These are phyloP conservation scores for Pyrrhosoma nymphula DNA, from an alignment of 2,888 invertebrate genomes.

Conservation along the genomic window DNA sequence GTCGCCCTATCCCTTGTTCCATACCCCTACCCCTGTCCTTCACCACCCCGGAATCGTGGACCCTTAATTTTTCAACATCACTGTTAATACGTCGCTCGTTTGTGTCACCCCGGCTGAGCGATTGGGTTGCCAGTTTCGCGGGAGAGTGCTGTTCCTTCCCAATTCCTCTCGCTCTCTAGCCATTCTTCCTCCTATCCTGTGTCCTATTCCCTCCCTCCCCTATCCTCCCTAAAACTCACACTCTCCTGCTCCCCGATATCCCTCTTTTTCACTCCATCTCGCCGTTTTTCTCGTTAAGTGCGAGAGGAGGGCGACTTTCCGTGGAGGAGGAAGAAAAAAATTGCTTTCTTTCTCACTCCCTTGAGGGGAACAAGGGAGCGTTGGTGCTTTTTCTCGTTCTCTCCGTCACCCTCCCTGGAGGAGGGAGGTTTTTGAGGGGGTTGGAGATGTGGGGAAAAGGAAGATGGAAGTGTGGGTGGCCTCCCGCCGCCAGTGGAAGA, in stretches of 20 bases:
- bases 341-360: conserved; percentile 20
- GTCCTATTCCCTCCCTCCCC: too few species aligned
- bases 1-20: neutral
- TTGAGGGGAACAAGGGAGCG: neutral
- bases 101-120: conserved; percentile 54
- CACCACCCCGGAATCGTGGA: neutral
- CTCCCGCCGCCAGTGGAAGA: neutral
- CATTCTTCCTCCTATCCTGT: too few species aligned
- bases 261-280: conserved; percentile 17
- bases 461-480: neutral
- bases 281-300: conserved; percentile 65
- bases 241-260: neutral
- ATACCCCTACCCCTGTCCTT: neutral
- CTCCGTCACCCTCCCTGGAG: neutral
- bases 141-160: neutral
- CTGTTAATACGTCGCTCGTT: conserved; percentile 62
- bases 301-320: neutral
- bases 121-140: conserved; percentile 60
- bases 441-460: neutral
- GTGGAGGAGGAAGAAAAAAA: conserved; percentile 39
- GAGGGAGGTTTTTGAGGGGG: neutral
- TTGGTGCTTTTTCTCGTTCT: neutral
- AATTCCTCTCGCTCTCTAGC: neutral
- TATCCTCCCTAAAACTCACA: too few species aligned
- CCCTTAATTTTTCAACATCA: conserved; percentile 64